Percentiles rank a stretch among this genome's conserved stretches.
Evolutionary conservation across 2,888 invertebrate species (phyloP).

Genomic region (Drosophila lutescens): DNA sequence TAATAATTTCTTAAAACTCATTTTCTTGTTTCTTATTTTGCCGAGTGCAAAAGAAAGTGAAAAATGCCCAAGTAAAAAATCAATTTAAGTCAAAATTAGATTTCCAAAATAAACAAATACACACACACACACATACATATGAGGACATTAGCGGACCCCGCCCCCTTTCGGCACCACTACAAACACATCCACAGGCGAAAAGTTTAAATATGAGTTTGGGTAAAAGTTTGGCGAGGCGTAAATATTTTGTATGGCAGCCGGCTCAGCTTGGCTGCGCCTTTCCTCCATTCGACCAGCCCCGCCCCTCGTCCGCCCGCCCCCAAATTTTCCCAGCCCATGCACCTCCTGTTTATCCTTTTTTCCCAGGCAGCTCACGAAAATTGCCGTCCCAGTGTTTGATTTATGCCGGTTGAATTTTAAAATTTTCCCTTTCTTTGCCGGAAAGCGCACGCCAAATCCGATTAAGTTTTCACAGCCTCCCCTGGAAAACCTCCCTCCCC

Average conservation of each 20-base stretch:
- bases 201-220: conserved; percentile 77
- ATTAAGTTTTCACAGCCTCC: conserved; percentile 72
- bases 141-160: conserved; percentile 38
- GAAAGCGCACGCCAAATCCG: conserved; percentile 71
- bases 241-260: conserved; percentile 74
- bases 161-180: not conserved
- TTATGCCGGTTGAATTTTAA: conserved; percentile 80
- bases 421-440: conserved; percentile 51
- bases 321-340: not conserved
- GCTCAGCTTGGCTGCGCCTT: conserved; percentile 11
- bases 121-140: conserved; percentile 1
- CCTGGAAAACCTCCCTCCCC: not conserved
- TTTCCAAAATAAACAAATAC: conserved; percentile 73
- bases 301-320: not conserved
- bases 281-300: conserved; percentile 14
- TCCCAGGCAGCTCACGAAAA: conserved; percentile 68
- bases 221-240: conserved; percentile 75
- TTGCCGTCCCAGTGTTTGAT: conserved; percentile 73
- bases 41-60: conserved; percentile 20
- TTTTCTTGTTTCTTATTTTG: not conserved
- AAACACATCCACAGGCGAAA: conserved; percentile 38
- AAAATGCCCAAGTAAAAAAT: conserved; percentile 61
- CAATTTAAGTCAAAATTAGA: conserved; percentile 78
- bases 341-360: conserved; percentile 70
- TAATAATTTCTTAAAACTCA: no score